Evolutionary conservation across 2,888 invertebrate species (phyloP), one percentile per base, ranked within the genome.

Genomic region (Cephalotes varians): DNA sequence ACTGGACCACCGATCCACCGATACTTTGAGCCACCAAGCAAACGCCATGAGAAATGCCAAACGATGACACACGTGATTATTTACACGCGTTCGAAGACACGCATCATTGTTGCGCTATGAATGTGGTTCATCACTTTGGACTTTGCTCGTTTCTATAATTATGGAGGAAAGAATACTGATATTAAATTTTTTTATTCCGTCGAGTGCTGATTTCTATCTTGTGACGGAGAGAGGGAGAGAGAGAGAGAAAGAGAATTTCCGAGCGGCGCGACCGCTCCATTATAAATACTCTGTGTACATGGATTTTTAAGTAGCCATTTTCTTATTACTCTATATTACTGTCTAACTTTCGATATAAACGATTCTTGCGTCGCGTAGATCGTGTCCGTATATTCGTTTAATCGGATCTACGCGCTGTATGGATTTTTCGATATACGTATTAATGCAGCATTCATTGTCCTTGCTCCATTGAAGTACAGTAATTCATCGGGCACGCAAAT

Each of bases 1-100:
- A 34, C 18, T 25, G 12, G 47, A 64, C 25, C 40, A 10, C 31
- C 31, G 40, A 69, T 69, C 54, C 54, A 54, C 54, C 54, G 40
- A 28, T 31, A 40, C 77, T 86, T 85, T 80, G 60, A 84, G 81
- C 83, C 40, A 87, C 67, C 21, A 60, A 83, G 83, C 84, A 87
- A 54, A 87, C 87, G 92, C 92, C 92, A 92, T 88, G 67, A 87
- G 88, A 51, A 88, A 91, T 92, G 92, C 92, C 90, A 92, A 92
- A 92, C 88, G 77, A 90, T 85, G n/a, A 82, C 84, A 51, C 12
- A 18, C 65, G 34, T 12, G 10, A 51, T 51, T 44, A 44, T 44
- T 51, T 51, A 51, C 51, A 12, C 40, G 40, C 12, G 21, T 40
- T 40, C 40, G 12, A 40, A 40, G 40, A 3, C 15, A 40, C 40